phyloP scores from a whole-genome alignment of 2,888 invertebrate genomes.

The Lepidocyrtoides sp. region DNA sequence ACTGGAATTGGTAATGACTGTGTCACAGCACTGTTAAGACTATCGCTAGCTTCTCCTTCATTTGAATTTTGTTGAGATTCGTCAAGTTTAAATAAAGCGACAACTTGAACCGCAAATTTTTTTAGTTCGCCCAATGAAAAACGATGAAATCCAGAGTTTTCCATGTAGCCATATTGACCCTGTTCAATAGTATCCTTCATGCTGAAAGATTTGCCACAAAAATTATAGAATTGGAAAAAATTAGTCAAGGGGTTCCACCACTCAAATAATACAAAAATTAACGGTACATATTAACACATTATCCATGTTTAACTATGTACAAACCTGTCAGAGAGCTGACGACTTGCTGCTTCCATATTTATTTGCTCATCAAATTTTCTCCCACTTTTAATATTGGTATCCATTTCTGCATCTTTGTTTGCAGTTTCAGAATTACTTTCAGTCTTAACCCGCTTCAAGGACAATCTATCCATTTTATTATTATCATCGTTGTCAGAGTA shows the following conservation, averaged over 20 bases:
- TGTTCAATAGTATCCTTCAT: constrained; percentile 12
- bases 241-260: too few relatives aligned
- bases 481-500: not conserved
- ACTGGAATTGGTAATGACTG: not conserved
- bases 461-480: too few relatives aligned
- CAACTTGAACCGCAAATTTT: constrained; percentile 59
- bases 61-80: not conserved
- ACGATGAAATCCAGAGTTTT: constrained; percentile 22
- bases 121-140: constrained; percentile 31
- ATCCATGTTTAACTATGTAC: not conserved
- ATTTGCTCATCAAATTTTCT: too few relatives aligned
- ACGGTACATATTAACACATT: too few relatives aligned
- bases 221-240: not conserved
- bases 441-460: not conserved
- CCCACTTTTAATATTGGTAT: too few relatives aligned
- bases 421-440: not conserved
- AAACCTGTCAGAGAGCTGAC: not conserved
- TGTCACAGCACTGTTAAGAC: not conserved
- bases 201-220: not conserved
- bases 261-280: too few relatives aligned
- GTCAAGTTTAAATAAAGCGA: constrained; percentile 51
- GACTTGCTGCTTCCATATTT: too few relatives aligned
- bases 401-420: not conserved
- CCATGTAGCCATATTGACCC: constrained; percentile 48
- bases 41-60: too few relatives aligned